phyloP scores from a whole-genome alignment of 2,797 vertebrate species.

The Hephaestus fuliginosus region DNA sequence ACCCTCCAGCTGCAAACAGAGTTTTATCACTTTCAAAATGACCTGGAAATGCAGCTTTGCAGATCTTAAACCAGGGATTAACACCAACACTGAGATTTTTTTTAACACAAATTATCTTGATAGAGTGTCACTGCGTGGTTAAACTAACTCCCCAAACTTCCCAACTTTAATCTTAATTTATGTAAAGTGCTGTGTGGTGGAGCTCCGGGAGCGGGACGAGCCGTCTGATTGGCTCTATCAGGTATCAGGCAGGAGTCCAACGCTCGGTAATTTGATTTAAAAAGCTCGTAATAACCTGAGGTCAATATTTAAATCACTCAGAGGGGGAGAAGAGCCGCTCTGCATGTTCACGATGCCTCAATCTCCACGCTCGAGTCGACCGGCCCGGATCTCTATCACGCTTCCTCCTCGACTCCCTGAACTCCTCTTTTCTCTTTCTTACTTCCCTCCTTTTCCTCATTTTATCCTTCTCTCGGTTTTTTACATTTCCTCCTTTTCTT shows the following conservation, averaged over 20 bases:
- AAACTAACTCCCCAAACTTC: constrained; percentile 63
- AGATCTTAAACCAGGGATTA: constrained; percentile 69
- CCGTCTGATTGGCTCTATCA: constrained; percentile 73
- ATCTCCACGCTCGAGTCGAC: constrained; percentile 41
- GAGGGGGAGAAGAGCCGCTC: constrained; percentile 55
- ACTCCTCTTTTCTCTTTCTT: not conserved
- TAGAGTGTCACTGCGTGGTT: constrained; percentile 51
- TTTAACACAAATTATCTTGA: constrained; percentile 52
- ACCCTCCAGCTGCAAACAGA: constrained; percentile 48
- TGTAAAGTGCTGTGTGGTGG: constrained; percentile 74
- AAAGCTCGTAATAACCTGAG: constrained; percentile 80
- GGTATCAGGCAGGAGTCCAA: constrained; percentile 78
- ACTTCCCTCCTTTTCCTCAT: not conserved
- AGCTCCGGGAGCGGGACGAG: constrained; percentile 66
- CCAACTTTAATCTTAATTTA: constrained; percentile 81
- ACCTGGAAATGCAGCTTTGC: constrained; percentile 64
- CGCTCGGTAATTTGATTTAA: constrained; percentile 82
- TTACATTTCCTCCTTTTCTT: not conserved
- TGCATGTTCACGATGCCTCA: constrained; percentile 75
- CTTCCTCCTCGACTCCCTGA: not conserved
- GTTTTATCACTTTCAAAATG: constrained; percentile 45
- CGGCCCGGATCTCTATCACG: constrained; percentile 37
- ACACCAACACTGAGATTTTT: constrained; percentile 42
- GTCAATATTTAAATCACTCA: constrained; percentile 79
- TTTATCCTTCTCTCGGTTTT: no score